phyloP scores from a whole-genome alignment of 2,888 invertebrate species.

The Poecilobothrus nobilitatus region DNA sequence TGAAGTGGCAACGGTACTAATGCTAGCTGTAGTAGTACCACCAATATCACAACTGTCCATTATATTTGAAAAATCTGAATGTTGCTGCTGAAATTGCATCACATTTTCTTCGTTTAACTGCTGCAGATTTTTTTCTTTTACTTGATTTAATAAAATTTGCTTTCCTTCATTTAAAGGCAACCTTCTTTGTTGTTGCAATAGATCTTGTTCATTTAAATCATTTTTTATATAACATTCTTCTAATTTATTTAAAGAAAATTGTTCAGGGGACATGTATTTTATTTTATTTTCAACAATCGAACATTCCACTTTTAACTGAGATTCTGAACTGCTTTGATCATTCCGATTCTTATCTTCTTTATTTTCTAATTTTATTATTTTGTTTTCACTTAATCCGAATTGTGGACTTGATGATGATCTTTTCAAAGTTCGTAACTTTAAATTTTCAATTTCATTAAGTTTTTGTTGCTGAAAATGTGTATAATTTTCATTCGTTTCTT shows the following conservation, averaged over 20 bases:
- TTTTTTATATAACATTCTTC: background rate
- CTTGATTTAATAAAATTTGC: background rate
- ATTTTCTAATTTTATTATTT: constrained; percentile 20
- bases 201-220: background rate
- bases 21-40: constrained; percentile 9
- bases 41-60: constrained; percentile 6
- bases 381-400: constrained; percentile 20
- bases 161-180: background rate
- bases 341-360: constrained; percentile 15
- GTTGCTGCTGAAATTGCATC: background rate
- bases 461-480: background rate
- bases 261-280: background rate
- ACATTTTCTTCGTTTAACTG: background rate
- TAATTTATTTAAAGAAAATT: background rate
- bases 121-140: background rate
- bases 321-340: background rate
- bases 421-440: constrained; percentile 16
- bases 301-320: constrained; percentile 12
- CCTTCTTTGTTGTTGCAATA: background rate
- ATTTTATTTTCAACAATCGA: background rate
- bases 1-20: background rate
- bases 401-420: constrained; percentile 23
- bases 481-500: background rate
- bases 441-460: constrained; percentile 6
- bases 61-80: background rate